Evolutionary conservation across 2,113 vertebrate genomes (phyloP).

Genomic region (Crotalus tigris): DNA sequence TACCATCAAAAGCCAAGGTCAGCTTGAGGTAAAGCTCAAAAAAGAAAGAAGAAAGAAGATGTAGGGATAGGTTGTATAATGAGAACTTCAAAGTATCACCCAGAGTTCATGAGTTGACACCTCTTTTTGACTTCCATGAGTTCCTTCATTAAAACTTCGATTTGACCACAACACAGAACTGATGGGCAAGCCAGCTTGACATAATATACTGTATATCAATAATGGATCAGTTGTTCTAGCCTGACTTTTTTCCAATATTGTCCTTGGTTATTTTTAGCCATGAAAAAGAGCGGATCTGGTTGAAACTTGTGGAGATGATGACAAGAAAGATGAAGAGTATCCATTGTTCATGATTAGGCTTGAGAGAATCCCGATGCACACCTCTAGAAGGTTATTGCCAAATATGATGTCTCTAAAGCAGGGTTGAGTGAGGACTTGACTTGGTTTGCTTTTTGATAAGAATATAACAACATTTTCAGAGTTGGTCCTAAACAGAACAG

Average conservation of each 20-base stretch:
- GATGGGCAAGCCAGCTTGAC: slow-evolving; percentile 64
- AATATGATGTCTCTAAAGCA: not conserved
- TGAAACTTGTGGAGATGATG: slow-evolving; percentile 35
- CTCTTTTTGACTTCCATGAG: slow-evolving; percentile 63
- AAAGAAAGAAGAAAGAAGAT: slow-evolving; percentile 12
- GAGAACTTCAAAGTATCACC: slow-evolving; percentile 50
- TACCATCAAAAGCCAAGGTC: slow-evolving; percentile 60
- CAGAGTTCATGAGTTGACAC: slow-evolving; percentile 62
- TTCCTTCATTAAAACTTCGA: slow-evolving; percentile 72
- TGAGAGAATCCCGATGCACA: slow-evolving; percentile 40
- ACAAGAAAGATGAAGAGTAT: slow-evolving; percentile 25
- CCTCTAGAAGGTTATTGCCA: slow-evolving; percentile 22
- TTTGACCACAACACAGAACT: slow-evolving; percentile 61
- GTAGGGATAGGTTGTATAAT: slow-evolving; percentile 37
- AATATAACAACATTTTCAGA: not conserved
- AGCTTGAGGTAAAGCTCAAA: slow-evolving; percentile 57
- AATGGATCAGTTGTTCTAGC: slow-evolving; percentile 67
- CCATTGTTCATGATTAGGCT: slow-evolving; percentile 44
- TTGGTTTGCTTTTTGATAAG: not conserved
- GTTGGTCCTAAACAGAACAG: not conserved
- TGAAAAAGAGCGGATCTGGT: slow-evolving; percentile 61
- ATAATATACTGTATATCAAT: slow-evolving; percentile 62
- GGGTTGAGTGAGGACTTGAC: not conserved
- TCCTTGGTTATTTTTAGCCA: slow-evolving; percentile 69
- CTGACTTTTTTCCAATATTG: slow-evolving; percentile 69